Conservation (phyloP, 2,888 invertebrate genomes). For the Drosophila acutilabella region DNA sequence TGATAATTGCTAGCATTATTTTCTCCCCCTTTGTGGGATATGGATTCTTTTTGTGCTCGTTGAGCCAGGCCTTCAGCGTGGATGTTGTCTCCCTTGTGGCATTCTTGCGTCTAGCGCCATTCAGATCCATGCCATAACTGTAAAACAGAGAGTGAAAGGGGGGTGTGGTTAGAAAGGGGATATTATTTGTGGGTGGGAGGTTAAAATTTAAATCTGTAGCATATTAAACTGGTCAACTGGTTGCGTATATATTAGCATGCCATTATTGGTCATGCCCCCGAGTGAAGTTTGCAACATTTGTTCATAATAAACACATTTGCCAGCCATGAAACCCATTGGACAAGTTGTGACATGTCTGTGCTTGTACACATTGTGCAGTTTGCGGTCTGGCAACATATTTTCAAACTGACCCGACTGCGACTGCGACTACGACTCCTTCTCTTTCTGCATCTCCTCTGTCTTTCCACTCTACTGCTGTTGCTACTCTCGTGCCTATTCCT, state of each 20-base stretch:
- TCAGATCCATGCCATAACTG: constrained; percentile 97
- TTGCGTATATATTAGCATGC: constrained; percentile 19
- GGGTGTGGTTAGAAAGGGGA: constrained; percentile 11
- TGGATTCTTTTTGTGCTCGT: constrained; percentile 99
- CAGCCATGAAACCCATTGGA: constrained; percentile 27
- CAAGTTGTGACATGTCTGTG: constrained; percentile 39
- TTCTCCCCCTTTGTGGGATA: constrained; percentile 99
- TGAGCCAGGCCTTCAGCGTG: constrained; percentile 98
- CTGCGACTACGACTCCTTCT: not conserved
- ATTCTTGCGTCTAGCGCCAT: constrained; percentile 98
- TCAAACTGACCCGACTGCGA: constrained; percentile 31
- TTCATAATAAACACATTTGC: constrained; percentile 80
- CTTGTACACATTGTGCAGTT: constrained; percentile 75
- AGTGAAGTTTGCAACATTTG: constrained; percentile 64
- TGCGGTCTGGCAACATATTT: constrained; percentile 81
- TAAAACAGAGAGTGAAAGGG: constrained; percentile 39
- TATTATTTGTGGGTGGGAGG: not conserved
- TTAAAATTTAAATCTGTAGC: constrained; percentile 38
- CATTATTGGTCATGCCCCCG: constrained; percentile 11
- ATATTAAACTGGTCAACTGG: constrained; percentile 40
- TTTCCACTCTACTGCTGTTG: not conserved
- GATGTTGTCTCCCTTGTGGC: constrained; percentile 99
- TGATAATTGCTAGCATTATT: constrained; percentile 99
- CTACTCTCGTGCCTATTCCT: not conserved
- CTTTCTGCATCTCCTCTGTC: not conserved